Base-by-base conservation (phyloP, 2,113 vertebrate genomes). In the Brachionichthys hirsutus region DNA sequence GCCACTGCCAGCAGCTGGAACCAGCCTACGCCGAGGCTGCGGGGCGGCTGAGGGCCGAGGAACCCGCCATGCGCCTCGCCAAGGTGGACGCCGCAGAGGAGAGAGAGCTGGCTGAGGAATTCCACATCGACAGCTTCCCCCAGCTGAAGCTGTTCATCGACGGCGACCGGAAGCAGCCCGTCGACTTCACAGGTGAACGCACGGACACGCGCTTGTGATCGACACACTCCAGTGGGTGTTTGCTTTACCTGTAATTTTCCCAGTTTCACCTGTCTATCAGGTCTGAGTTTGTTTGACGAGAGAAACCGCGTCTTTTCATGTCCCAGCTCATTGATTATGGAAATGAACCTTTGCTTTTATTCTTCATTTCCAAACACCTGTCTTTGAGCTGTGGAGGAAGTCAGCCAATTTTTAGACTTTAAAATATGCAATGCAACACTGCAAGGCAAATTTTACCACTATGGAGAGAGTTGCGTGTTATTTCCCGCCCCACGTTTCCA, bases 81-180 rank as follows among this genome's bases (percentile, higher is more conserved):
- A 95, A 97, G 85, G 94, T 97, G 75, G 93, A 98, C 0, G 93
- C 83, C 44, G 81, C 40, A 0, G 85, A 88, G 0, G 94, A 95
- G 80, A 75, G n/a, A 1, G 89, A 89, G 15, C 88, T 98, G 72
- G 82, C 82, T 0, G 19, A 62, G 0, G 95, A 99, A 88, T 97
- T 97, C 3, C 67, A 81, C 0, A 57, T 98, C 18, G 69, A 46
- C 0, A 72, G 85, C 8, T 98, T 91, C 77, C 97, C 97, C 2
- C 89, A 81, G 0, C 77, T 99, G 57, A 96, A 93, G 73, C 87
- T 98, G 56, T 95, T 98, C 74, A 50, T 59, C 0, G 69, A 92
- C 0, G 93, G 96, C 38, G 90, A 94, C 82, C 92, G 94, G 62
- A 85, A 89, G 1, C 77, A 92, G 12, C 89, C 92, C 0, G 30